Percentiles rank a stretch among this genome's conserved stretches.
phyloP scores from a whole-genome alignment of 2,888 invertebrate genomes.

The Protonemura montana region DNA sequence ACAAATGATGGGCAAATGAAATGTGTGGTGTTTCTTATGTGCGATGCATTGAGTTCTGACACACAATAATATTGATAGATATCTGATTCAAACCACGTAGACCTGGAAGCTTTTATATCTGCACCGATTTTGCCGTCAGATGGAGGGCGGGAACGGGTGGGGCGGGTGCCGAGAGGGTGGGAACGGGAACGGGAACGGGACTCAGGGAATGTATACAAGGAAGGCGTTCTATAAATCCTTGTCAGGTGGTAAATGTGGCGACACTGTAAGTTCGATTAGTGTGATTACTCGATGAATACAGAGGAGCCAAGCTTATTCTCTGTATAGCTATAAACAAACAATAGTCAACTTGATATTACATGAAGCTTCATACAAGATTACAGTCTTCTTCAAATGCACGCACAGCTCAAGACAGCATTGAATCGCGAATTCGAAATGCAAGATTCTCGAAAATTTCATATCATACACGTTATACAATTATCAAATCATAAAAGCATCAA shows the following conservation, averaged over 20 bases:
- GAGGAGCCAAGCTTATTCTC: constrained; percentile 36
- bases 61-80: constrained; percentile 1
- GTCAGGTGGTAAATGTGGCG: constrained; percentile 46
- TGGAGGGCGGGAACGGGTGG: neutral
- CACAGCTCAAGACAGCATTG: too few species aligned
- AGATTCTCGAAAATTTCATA: too few species aligned
- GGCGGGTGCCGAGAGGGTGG: neutral
- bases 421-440: too few species aligned
- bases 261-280: constrained; percentile 47
- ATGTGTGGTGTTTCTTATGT: too few species aligned
- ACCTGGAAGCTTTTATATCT: neutral
- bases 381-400: too few species aligned
- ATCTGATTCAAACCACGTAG: neutral
- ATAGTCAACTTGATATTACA: constrained; percentile 32
- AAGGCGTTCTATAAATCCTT: constrained; percentile 43
- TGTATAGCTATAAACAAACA: constrained; percentile 30
- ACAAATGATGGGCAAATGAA: too few species aligned
- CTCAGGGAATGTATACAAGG: neutral
- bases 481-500: too few species aligned
- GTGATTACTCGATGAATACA: constrained; percentile 48
- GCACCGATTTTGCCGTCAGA: neutral
- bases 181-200: neutral
- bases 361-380: too few species aligned
- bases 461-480: too few species aligned
- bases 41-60: neutral